phyloP scores from a whole-genome alignment of 2,888 invertebrate species.

The Pachycephus smyrnensis region DNA sequence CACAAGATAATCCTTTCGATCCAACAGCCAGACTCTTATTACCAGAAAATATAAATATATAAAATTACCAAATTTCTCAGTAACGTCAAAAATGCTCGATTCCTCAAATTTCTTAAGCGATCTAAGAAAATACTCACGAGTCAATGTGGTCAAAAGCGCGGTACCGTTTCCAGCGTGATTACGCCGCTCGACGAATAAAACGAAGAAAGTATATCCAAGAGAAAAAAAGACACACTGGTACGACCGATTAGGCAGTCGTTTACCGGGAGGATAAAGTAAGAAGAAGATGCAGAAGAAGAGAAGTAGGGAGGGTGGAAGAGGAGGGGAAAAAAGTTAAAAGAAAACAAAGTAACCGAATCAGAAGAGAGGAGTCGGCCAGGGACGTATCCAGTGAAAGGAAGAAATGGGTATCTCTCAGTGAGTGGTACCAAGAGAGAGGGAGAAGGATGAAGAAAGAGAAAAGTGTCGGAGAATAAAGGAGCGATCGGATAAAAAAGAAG shows the following conservation, averaged over 20 bases:
- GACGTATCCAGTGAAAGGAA: background rate
- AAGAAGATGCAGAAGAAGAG: background rate
- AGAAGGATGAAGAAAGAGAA: background rate
- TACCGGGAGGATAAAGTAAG: conserved; percentile 24
- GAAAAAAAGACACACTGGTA: background rate
- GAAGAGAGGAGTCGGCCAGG: background rate
- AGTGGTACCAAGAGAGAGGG: background rate
- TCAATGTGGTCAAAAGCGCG: too few species aligned
- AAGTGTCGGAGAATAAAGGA: background rate
- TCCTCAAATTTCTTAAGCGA: too few species aligned
- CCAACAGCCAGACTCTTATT: too few species aligned
- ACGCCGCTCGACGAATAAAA: too few species aligned
- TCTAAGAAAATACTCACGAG: too few species aligned
- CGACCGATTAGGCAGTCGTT: conserved; percentile 7
- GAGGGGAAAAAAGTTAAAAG: background rate
- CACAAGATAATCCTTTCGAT: too few species aligned
- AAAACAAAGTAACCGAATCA: too few species aligned
- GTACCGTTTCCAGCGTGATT: too few species aligned
- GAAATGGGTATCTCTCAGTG: background rate
- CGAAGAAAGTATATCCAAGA: background rate
- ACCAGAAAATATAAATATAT: too few species aligned
- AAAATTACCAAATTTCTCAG: too few species aligned
- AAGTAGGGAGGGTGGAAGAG: conserved; percentile 16
- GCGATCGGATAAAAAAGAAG: conserved; percentile 13
- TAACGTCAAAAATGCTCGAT: too few species aligned